phyloP scores from a whole-genome alignment of 2,113 vertebrate species.

The Aphelocoma coerulescens region DNA sequence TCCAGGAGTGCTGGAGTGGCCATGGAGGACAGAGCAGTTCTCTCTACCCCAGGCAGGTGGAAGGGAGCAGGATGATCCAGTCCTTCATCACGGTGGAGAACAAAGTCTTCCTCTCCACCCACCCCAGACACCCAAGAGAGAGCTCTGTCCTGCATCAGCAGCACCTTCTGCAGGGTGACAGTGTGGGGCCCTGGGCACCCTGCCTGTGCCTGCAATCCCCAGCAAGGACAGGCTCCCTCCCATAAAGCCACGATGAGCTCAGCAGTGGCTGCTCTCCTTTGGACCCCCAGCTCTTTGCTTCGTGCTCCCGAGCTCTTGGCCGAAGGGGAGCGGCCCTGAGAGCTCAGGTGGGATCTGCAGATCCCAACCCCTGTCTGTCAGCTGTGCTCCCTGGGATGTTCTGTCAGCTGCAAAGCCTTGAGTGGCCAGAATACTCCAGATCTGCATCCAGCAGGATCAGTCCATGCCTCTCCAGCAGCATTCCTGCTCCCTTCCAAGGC shows the following conservation, averaged over 20 bases:
- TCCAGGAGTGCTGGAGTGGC: not conserved
- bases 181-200: not conserved
- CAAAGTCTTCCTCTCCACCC: not conserved
- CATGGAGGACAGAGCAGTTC: not conserved
- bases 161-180: not conserved
- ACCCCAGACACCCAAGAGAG: not conserved
- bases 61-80: not conserved
- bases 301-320: not conserved
- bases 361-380: not conserved
- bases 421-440: not conserved
- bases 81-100: not conserved
- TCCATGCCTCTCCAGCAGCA: not conserved
- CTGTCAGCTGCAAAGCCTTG: not conserved
- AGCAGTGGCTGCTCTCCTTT: not conserved
- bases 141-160: not conserved
- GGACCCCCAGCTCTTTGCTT: not conserved
- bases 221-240: not conserved
- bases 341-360: not conserved
- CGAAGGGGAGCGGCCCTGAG: accelerated
- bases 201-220: not conserved
- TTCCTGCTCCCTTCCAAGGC: not conserved
- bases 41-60: not conserved
- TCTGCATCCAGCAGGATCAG: not conserved
- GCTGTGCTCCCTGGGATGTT: not conserved
- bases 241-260: accelerated